Conservation (phyloP, 2,888 invertebrate genomes). For the Noctua comes region DNA sequence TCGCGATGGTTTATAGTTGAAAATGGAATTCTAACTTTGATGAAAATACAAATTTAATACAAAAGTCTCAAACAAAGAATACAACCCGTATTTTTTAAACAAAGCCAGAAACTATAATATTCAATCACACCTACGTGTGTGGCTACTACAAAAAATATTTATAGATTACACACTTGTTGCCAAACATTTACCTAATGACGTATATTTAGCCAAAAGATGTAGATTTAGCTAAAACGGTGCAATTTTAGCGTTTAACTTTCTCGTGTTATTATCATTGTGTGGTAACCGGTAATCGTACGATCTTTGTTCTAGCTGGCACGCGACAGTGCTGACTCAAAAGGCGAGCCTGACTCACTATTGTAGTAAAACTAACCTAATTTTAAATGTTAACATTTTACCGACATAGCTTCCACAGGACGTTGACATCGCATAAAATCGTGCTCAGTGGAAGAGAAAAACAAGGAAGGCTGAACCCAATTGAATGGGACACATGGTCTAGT, state of each 20-base stretch:
- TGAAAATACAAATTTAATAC: not conserved
- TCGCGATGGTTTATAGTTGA: too few species aligned
- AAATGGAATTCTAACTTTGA: not conserved
- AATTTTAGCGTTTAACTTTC: slow-evolving; percentile 81
- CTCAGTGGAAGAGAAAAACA: not conserved
- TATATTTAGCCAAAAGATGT: slow-evolving; percentile 62
- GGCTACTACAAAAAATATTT: slow-evolving; percentile 18
- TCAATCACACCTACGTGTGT: not conserved
- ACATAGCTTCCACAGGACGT: not conserved
- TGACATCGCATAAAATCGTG: not conserved
- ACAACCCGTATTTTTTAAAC: not conserved
- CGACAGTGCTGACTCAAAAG: slow-evolving; percentile 44
- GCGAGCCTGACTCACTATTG: slow-evolving; percentile 6
- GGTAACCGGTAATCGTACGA: slow-evolving; percentile 66
- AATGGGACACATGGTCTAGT: too few species aligned
- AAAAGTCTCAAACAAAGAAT: not conserved
- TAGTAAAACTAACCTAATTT: slow-evolving; percentile 22
- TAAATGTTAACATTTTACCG: slow-evolving; percentile 4
- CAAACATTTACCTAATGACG: slow-evolving; percentile 61
- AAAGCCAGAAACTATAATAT: not conserved
- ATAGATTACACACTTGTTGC: slow-evolving; percentile 34
- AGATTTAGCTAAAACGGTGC: slow-evolving; percentile 70
- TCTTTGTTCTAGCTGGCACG: slow-evolving; percentile 60
- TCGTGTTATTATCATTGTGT: slow-evolving; percentile 66
- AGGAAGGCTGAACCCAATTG: not conserved